These are phyloP conservation scores for Pterois miles DNA, from an alignment of 2,797 vertebrate species.

Conservation along the genomic window DNA sequence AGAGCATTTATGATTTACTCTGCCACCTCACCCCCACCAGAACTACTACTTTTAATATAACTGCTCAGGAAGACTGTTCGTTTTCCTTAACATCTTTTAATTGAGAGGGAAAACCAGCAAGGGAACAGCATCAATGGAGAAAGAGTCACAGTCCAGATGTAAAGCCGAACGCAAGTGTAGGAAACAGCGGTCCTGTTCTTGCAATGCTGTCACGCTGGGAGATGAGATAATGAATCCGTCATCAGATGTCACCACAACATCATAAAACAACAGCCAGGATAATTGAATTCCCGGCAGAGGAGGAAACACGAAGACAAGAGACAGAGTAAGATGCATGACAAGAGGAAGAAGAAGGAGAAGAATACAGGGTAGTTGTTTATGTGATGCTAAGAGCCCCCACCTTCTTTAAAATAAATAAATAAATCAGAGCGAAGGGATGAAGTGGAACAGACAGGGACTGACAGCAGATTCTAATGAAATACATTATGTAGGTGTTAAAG, in stretches of 20 bases:
- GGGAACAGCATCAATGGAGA: not conserved
- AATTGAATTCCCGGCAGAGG: conserved; percentile 81
- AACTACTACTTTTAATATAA: not conserved
- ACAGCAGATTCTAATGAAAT: conserved; percentile 80
- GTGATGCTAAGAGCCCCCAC: conserved; percentile 29
- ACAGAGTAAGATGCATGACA: conserved; percentile 65
- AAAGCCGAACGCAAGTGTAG: conserved; percentile 24
- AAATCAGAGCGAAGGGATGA: conserved; percentile 44
- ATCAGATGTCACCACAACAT: conserved; percentile 80
- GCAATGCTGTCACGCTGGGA: conserved; percentile 64
- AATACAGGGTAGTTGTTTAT: conserved; percentile 71
- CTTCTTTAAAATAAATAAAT: conserved; percentile 1
- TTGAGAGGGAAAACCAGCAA: conserved; percentile 12
- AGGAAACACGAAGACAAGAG: conserved; percentile 68
- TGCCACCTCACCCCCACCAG: not conserved
- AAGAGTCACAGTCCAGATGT: not conserved
- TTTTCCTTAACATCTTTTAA: conserved; percentile 6
- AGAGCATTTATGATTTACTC: conserved; percentile 10
- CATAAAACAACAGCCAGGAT: conserved; percentile 81
- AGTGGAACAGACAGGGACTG: conserved; percentile 70
- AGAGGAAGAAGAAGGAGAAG: conserved; percentile 37
- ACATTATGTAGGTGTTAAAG: conserved; percentile 80
- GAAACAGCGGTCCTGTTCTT: conserved; percentile 40
- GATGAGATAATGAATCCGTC: conserved; percentile 86
- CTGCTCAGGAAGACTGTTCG: not conserved